A percentile compares a stretch with the other conserved stretches of the same genome.
These are phyloP conservation scores for Phaethon lepturus DNA, from an alignment of 2,113 vertebrate species.

Conservation along the genomic window DNA sequence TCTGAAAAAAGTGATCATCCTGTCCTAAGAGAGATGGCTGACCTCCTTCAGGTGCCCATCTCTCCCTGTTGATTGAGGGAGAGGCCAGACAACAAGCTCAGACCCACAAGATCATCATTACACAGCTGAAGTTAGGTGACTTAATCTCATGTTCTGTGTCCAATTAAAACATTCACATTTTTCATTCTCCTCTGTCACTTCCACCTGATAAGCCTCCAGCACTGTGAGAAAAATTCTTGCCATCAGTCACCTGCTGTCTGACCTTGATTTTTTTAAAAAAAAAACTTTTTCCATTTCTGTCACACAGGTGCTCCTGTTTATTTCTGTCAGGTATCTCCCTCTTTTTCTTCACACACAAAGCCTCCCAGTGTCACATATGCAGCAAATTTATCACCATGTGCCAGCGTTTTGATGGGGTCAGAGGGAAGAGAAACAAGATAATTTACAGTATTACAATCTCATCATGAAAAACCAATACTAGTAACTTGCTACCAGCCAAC, in stretches of 20 bases:
- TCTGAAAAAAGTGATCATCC: background rate
- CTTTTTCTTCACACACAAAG: background rate
- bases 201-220: background rate
- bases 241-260: background rate
- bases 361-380: background rate
- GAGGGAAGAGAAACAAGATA: background rate
- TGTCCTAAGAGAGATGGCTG: background rate
- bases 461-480: background rate
- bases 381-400: background rate
- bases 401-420: background rate
- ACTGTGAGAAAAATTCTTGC: background rate
- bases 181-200: background rate
- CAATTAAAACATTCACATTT: slow-evolving; percentile 21
- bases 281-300: background rate
- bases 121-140: background rate
- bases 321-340: background rate
- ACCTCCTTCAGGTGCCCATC: background rate
- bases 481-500: background rate
- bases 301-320: background rate
- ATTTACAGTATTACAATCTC: background rate
- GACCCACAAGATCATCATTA: background rate
- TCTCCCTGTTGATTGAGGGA: background rate
- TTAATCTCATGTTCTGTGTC: background rate
- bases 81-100: background rate
- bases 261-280: background rate